Percentiles rank a stretch among this genome's conserved stretches.
These are phyloP conservation scores for Coelinius sp. DNA, from an alignment of 2,888 invertebrate genomes.

Conservation along the genomic window DNA sequence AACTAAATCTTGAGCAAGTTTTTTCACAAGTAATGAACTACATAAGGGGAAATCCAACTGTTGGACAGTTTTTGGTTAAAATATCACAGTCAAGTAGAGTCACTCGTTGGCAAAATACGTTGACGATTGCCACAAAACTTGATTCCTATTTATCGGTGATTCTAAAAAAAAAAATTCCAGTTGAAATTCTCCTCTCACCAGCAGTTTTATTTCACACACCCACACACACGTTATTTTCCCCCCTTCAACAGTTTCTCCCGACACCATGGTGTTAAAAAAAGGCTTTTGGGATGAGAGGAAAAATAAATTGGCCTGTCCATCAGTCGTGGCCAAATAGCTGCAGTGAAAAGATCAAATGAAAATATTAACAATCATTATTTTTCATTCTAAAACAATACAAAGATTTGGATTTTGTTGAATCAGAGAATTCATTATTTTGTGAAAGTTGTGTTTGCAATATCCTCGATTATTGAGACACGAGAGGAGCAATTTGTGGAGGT, in stretches of 20 bases:
- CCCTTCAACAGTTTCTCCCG: too few relatives aligned
- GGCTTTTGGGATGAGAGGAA: neutral
- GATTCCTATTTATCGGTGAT: neutral
- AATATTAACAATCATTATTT: neutral
- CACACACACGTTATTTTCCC: too few relatives aligned
- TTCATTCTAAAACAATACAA: neutral
- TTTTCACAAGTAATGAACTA: slow-evolving; percentile 46
- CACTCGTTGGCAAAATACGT: slow-evolving; percentile 30
- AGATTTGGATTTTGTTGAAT: neutral
- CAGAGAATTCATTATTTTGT: neutral
- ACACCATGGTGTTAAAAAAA: slow-evolving; percentile 26
- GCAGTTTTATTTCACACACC: slow-evolving; percentile 17
- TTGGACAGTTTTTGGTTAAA: slow-evolving; percentile 13
- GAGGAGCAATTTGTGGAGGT: neutral
- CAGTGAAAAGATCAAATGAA: slow-evolving; percentile 32
- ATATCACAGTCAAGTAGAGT: slow-evolving; percentile 30
- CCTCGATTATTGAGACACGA: neutral
- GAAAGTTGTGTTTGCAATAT: slow-evolving; percentile 11
- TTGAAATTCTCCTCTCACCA: neutral
- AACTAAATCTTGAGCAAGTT: slow-evolving; percentile 51
- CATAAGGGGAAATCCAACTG: neutral
- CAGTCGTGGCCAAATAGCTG: slow-evolving; percentile 31
- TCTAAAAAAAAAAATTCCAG: neutral
- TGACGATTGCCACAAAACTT: slow-evolving; percentile 18
- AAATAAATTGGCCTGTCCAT: slow-evolving; percentile 1